phyloP scores from a whole-genome alignment of 2,113 vertebrate species.

The Pachypanchax playfairii region DNA sequence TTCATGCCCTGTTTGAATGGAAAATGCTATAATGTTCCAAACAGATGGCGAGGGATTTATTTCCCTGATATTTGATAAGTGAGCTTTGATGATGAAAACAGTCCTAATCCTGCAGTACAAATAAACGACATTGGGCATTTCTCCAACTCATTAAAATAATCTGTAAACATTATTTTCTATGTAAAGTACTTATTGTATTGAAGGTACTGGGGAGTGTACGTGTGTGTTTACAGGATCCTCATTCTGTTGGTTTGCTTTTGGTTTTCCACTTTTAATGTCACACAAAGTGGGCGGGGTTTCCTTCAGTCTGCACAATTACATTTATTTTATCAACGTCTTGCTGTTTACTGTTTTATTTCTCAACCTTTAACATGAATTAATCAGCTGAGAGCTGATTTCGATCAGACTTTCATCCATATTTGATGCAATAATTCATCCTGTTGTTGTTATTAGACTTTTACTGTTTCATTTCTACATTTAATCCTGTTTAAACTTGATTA shows the following conservation, averaged over 20 bases:
- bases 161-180: conserved; percentile 40
- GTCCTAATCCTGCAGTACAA: conserved; percentile 32
- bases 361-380: too few species aligned
- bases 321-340: too few species aligned
- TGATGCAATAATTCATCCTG: too few species aligned
- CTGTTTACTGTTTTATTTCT: too few species aligned
- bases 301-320: too few species aligned
- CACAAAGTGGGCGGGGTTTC: too few species aligned
- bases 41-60: conserved; percentile 54
- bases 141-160: conserved; percentile 29
- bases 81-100: conserved; percentile 47
- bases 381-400: too few species aligned
- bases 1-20: conserved; percentile 81
- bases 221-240: conserved; percentile 21
- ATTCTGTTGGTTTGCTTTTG: conserved; percentile 33
- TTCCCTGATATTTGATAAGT: conserved; percentile 65
- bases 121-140: conserved; percentile 27
- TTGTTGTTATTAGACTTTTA: too few species aligned
- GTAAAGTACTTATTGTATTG: conserved; percentile 23
- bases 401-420: too few species aligned
- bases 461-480: too few species aligned
- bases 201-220: not conserved
- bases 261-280: conserved; percentile 21
- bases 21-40: conserved; percentile 75
- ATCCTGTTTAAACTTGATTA: too few species aligned